Conservation (phyloP, 2,113 vertebrate species). For the Phoxinus phoxinus region DNA sequence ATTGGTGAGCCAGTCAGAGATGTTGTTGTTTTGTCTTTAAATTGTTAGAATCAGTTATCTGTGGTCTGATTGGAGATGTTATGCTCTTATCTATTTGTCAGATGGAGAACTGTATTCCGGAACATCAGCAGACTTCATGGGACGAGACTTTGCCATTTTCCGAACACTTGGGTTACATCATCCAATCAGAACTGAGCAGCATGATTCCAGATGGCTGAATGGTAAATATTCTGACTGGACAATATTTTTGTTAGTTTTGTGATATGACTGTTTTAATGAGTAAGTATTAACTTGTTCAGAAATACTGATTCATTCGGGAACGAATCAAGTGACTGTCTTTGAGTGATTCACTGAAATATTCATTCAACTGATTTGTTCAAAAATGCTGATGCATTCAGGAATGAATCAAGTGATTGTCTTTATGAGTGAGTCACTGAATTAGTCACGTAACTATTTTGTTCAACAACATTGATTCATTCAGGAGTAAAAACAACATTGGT, state of each 20-base stretch:
- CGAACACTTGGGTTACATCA: constrained; percentile 94
- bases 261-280: background rate
- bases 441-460: background rate
- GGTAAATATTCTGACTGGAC: constrained; percentile 73
- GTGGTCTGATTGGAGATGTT: constrained; percentile 14
- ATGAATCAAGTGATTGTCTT: background rate
- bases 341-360: background rate
- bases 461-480: background rate
- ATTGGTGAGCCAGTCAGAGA: constrained; percentile 80
- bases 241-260: too few relatives aligned
- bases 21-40: constrained; percentile 32
- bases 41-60: constrained; percentile 18
- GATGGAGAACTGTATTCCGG: constrained; percentile 97
- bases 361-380: background rate
- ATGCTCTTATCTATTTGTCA: constrained; percentile 65
- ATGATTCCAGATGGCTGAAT: constrained; percentile 97
- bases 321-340: background rate
- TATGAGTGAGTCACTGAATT: background rate
- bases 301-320: background rate
- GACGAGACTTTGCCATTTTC: constrained; percentile 97
- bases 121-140: constrained; percentile 98
- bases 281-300: background rate
- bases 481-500: background rate
- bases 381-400: background rate
- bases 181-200: constrained; percentile 96